A percentile compares a stretch with the other conserved stretches of the same genome.
phyloP scores from a whole-genome alignment of 2,888 invertebrate species.

The Perithous albicinctus region DNA sequence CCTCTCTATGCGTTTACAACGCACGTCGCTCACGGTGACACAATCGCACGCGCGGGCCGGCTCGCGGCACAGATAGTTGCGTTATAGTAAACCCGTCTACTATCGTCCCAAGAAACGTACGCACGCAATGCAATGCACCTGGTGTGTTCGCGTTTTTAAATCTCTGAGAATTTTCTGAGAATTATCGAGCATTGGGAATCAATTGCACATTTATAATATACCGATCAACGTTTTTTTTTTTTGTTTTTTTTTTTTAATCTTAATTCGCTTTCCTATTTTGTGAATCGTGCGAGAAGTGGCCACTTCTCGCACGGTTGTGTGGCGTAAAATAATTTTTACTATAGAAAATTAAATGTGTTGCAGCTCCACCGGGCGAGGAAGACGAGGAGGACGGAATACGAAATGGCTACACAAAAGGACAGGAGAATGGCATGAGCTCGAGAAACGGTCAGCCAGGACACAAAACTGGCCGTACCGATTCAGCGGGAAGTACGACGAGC shows the following conservation, averaged over 20 bases:
- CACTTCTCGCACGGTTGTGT: too few relatives aligned
- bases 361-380: slow-evolving; percentile 83
- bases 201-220: background rate
- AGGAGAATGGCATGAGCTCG: slow-evolving; percentile 74
- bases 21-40: slow-evolving; percentile 39
- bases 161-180: background rate
- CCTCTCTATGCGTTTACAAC: slow-evolving; percentile 23
- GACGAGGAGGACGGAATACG: slow-evolving; percentile 81
- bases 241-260: background rate
- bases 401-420: slow-evolving; percentile 75
- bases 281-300: too few relatives aligned
- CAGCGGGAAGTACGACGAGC: slow-evolving; percentile 73
- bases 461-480: slow-evolving; percentile 70
- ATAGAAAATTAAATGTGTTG: slow-evolving; percentile 43
- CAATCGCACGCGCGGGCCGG: slow-evolving; percentile 49
- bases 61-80: slow-evolving; percentile 56
- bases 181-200: background rate
- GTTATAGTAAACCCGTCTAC: background rate
- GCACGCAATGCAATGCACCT: slow-evolving; percentile 13
- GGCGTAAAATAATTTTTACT: too few relatives aligned
- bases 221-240: background rate
- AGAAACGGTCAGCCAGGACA: slow-evolving; percentile 70
- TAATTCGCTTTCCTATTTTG: too few relatives aligned
- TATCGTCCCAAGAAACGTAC: slow-evolving; percentile 12
- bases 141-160: background rate